These are phyloP conservation scores for Sebastes diaconus DNA, from an alignment of 2,797 vertebrate species.

Conservation along the genomic window DNA sequence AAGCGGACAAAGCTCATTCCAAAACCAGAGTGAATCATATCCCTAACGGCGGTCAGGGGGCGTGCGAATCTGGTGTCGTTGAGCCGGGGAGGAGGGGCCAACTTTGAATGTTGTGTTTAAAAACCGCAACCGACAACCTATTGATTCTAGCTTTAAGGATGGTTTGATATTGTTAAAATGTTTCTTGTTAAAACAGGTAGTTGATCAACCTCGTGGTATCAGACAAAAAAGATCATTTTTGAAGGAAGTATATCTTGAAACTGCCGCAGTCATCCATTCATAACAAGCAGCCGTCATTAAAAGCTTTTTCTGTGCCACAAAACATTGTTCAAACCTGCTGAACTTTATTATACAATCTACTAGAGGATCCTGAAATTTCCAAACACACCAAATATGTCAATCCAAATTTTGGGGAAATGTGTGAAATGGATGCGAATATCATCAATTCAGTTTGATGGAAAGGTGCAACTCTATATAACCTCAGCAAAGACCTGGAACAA, in stretches of 20 bases:
- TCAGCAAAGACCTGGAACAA: not conserved
- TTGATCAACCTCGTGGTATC: not conserved
- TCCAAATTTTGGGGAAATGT: not conserved
- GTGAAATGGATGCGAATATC: not conserved
- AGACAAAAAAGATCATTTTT: not conserved
- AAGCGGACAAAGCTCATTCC: not conserved
- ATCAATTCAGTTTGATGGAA: not conserved
- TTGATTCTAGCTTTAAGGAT: not conserved
- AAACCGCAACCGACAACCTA: not conserved
- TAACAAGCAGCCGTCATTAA: not conserved
- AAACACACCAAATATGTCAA: not conserved
- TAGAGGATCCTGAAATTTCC: not conserved
- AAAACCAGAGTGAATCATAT: not conserved
- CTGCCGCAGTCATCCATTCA: not conserved
- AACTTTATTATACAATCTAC: not conserved
- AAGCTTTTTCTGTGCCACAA: not conserved
- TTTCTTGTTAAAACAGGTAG: not conserved
- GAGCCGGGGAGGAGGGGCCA: not conserved
- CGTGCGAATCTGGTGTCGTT: not conserved
- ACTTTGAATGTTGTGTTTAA: not conserved
- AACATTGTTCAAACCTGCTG: not conserved
- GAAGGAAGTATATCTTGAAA: too few species aligned
- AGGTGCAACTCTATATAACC: not conserved
- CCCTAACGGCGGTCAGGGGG: not conserved
- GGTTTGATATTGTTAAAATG: not conserved